Evolutionary conservation across 2,888 invertebrate genomes (phyloP).

Genomic region (Hirtodrosophila confusa): DNA sequence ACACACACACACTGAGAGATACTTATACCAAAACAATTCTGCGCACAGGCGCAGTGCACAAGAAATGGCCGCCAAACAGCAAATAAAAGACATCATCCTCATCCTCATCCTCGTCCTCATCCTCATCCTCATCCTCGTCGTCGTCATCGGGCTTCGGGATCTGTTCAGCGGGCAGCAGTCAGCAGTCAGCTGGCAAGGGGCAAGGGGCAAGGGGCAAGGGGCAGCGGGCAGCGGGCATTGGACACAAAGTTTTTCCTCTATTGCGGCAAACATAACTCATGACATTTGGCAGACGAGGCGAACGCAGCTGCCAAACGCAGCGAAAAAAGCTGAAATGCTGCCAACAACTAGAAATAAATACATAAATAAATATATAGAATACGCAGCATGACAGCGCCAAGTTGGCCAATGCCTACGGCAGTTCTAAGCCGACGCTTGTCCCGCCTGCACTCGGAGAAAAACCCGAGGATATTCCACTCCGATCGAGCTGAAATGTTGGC

Average conservation of each 20-base stretch:
- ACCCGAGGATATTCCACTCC: neutral
- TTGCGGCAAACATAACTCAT: constrained; percentile 71
- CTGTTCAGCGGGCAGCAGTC: constrained; percentile 4
- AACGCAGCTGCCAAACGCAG: constrained; percentile 72
- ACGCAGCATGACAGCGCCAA: constrained; percentile 62
- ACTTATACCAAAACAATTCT: constrained; percentile 44
- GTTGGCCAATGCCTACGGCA: constrained; percentile 39
- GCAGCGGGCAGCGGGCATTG: constrained; percentile 5
- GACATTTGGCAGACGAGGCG: constrained; percentile 69
- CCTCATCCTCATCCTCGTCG: constrained; percentile 16
- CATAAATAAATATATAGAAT: constrained; percentile 67
- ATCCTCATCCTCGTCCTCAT: constrained; percentile 18
- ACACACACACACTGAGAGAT: constrained; percentile 28
- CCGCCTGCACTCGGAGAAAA: neutral
- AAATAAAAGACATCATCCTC: constrained; percentile 53
- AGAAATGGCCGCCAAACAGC: constrained; percentile 71
- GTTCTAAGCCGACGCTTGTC: constrained; percentile 13
- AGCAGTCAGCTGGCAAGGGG: no score
- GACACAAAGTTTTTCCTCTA: constrained; percentile 51
- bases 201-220: constrained; percentile 4
- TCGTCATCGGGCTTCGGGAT: constrained; percentile 33
- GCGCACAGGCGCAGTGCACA: constrained; percentile 76
- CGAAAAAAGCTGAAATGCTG: constrained; percentile 50
- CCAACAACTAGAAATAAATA: constrained; percentile 59
- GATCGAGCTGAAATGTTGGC: no score